Percentiles rank a stretch among this genome's conserved stretches.
Evolutionary conservation across 2,888 invertebrate genomes (phyloP).

Genomic region (Drosophila bunnanda): DNA sequence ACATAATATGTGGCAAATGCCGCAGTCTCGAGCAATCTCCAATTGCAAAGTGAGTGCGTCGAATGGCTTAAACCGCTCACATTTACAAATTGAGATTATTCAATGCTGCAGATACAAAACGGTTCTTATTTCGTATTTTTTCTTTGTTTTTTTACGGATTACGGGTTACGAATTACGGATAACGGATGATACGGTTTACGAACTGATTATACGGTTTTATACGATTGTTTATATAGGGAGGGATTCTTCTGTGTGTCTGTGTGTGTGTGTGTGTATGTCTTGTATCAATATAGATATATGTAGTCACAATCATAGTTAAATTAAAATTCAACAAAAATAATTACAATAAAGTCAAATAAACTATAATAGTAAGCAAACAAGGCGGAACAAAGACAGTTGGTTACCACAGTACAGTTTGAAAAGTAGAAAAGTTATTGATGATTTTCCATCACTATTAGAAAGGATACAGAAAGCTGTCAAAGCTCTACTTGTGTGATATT

Average conservation of each 20-base stretch:
- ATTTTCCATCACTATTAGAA: background rate
- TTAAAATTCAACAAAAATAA: conserved; percentile 15
- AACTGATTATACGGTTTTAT: conserved; percentile 37
- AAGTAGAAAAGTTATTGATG: background rate
- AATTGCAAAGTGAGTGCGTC: conserved; percentile 85
- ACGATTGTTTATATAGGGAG: conserved; percentile 15
- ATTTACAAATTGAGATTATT: conserved; percentile 99
- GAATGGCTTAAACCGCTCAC: conserved; percentile 88
- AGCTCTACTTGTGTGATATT: background rate
- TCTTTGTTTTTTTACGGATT: conserved; percentile 23
- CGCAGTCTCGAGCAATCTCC: conserved; percentile 84
- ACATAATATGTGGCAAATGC: conserved; percentile 76
- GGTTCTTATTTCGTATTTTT: conserved; percentile 23
- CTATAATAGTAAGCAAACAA: conserved; percentile 8
- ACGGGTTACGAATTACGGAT: conserved; percentile 45
- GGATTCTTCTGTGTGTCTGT: background rate
- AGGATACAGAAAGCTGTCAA: background rate
- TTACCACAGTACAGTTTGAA: background rate
- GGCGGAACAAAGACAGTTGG: conserved; percentile 12
- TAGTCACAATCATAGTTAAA: conserved; percentile 5
- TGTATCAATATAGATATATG: conserved; percentile 1
- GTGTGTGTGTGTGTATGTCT: background rate
- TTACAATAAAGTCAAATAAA: conserved; percentile 9
- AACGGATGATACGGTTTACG: conserved; percentile 43
- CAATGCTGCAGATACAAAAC: conserved; percentile 86